Evolutionary conservation across 2,888 invertebrate species (phyloP), one percentile per base, ranked within the genome.

Genomic region (Drosophila anomelani): DNA sequence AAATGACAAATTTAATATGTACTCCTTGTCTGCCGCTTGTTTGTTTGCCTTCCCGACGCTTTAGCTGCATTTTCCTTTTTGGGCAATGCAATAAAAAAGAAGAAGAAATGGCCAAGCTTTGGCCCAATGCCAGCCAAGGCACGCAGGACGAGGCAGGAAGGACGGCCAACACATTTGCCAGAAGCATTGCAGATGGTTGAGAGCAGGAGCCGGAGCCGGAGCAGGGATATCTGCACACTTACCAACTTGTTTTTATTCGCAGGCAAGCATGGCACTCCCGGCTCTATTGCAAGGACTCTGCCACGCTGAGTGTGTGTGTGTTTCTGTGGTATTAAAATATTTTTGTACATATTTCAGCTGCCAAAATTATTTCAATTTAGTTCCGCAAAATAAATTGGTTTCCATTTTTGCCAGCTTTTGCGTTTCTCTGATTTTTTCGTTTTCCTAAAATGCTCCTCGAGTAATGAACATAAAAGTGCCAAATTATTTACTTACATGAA

Each of bases 321-420:
- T 46, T 15, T 46, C 44, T 26, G 56, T 78, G 74, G 77, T 79
- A 87, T 81, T 79, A 75, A 81, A 79, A 85, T 69, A 87, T 85
- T 77, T 85, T 75, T 75, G 53, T 77, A 80, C 85, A 89, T 79
- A 89, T 85, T 87, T 77, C 62, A 77, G 84, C 80, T 89, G 85
- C 86, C 90, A 85, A 85, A 85, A 89, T 89, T 83, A 85, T 85
- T 89, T 89, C 88, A 89, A 89, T 85, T 85, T 85, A 85, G 85
- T 85, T 89, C 86, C 90, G 86, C 85, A 88, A 82, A 85, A 85
- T 85, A 85, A 88, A 89, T 88, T 85, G 88, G 62, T 58, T 49
- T 79, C 68, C 66, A 47, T 71, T 55, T 53, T 41, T 76, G 69
- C 47, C 36, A 26, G 44, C 44, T 20, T 34, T 23, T 36, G 54